Evolutionary conservation across 2,888 invertebrate species (phyloP), one percentile per base, ranked within the genome.

Genomic region (Elgonia sp.): DNA sequence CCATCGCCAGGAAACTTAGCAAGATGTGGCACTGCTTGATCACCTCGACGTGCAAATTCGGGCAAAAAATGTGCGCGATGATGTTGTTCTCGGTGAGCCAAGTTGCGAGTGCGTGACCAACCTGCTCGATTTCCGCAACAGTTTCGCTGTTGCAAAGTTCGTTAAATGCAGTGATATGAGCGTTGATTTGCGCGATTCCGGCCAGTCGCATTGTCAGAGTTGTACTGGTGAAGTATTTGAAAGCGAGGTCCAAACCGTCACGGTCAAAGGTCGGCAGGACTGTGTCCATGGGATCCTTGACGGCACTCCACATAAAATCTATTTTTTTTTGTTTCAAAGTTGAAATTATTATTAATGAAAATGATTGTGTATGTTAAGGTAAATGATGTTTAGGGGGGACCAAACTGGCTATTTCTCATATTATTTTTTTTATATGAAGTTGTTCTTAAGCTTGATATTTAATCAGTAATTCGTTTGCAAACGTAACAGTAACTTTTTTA

Each of bases 281-380:
- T 0, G 97, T 96, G 93, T 98, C 98, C 72, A 98, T 95, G 0
- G 98, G 98, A 95, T 99, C 98, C 93, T 98, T 98, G 62, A 98
- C 97, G 12, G 98, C 98, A 89, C 98, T 98, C 98, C 99, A 99
- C 96, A 99, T 98, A 93, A 98, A 98, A 95, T 99, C 98, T 97
- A 92, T 29, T 29, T 29, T 29, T 29, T n/a, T n/a, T n/a, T n/a
- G n/a, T n/a, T n/a, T n/a, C n/a, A n/a, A n/a, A n/a, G 29, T 29
- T 29, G 29, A 29, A 29, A 29, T 29, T 29, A 29, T 29, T 29
- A 29, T 1, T 5, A 29, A 29, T 29, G 29, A 5, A 29, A 29
- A 29, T 1, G 29, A n/a, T n/a, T n/a, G n/a, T n/a, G n/a, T n/a
- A n/a, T n/a, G n/a, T n/a, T n/a, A n/a, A n/a, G n/a, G n/a, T n/a